Conservation (phyloP, 2,888 invertebrate species). For the Cristatella mucedo region DNA sequence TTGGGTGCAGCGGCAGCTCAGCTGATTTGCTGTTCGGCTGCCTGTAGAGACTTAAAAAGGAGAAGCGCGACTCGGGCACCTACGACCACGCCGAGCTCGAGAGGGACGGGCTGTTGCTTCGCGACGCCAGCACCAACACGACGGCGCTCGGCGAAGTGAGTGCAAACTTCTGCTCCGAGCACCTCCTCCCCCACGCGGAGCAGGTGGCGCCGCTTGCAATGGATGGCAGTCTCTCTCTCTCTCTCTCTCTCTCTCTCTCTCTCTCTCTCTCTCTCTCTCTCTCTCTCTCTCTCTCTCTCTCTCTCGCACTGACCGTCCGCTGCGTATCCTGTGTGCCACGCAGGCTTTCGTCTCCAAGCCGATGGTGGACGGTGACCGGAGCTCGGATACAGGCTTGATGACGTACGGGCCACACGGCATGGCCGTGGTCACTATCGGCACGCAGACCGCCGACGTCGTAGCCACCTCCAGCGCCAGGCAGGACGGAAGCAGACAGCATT, state of each 20-base stretch:
- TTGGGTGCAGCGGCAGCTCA: too few species aligned
- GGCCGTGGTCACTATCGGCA: constrained; percentile 20
- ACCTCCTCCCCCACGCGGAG: too few species aligned
- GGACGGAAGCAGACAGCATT: constrained; percentile 16
- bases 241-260: not conserved
- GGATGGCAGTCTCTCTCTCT: constrained; percentile 5
- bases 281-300: not conserved
- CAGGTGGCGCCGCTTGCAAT: constrained; percentile 1
- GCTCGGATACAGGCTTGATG: constrained; percentile 11
- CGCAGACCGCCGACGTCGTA: constrained; percentile 22
- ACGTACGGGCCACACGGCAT: constrained; percentile 13
- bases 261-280: not conserved
- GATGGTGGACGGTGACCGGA: constrained; percentile 12
- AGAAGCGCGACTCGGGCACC: constrained; percentile 14
- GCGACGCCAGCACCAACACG: constrained; percentile 15
- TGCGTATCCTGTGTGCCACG: constrained; percentile 1
- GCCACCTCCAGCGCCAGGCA: constrained; percentile 7
- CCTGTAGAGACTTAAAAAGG: too few species aligned
- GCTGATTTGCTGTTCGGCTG: too few species aligned
- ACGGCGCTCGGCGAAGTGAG: constrained; percentile 14
- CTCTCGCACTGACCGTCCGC: not conserved
- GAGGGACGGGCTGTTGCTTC: constrained; percentile 11
- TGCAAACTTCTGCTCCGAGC: not conserved
- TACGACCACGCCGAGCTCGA: constrained; percentile 14
- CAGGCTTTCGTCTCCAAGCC: constrained; percentile 13